Evolutionary conservation across 2,888 invertebrate genomes (phyloP).

Genomic region (Hesperia comma): DNA sequence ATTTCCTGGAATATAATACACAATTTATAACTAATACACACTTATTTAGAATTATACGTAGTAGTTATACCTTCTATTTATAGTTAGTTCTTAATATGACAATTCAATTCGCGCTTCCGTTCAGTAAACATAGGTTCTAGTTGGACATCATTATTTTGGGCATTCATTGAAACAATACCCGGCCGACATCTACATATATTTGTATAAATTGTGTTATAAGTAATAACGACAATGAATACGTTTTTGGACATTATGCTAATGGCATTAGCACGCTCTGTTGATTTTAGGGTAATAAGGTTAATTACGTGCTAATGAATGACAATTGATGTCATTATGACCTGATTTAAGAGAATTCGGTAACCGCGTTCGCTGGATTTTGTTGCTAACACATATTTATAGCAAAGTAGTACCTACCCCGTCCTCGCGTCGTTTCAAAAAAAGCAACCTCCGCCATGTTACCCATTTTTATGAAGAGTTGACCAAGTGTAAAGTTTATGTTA

Average conservation of each 20-base stretch:
- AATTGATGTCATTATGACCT: slow-evolving; percentile 24
- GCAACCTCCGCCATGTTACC: too few species aligned
- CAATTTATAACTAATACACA: too few species aligned
- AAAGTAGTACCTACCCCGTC: neutral
- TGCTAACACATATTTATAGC: neutral
- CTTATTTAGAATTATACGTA: too few species aligned
- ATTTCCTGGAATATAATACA: too few species aligned
- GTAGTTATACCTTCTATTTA: too few species aligned
- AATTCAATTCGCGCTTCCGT: too few species aligned
- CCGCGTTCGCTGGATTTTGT: neutral
- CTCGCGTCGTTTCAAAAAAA: neutral
- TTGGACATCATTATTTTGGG: too few species aligned
- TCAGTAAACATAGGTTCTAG: too few species aligned
- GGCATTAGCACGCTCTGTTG: slow-evolving; percentile 14
- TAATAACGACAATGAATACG: neutral
- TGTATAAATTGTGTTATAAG: neutral
- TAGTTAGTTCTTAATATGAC: too few species aligned
- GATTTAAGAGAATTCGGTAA: slow-evolving; percentile 1
- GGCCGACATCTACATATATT: neutral
- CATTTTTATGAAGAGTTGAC: too few species aligned
- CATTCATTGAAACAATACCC: too few species aligned
- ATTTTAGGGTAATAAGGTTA: slow-evolving; percentile 23
- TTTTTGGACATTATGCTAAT: slow-evolving; percentile 12
- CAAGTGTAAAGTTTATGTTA: too few species aligned
- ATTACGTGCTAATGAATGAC: slow-evolving; percentile 25